These are phyloP conservation scores for Melanotaenia duboulayi DNA, from an alignment of 2,113 vertebrate genomes.

Conservation along the genomic window DNA sequence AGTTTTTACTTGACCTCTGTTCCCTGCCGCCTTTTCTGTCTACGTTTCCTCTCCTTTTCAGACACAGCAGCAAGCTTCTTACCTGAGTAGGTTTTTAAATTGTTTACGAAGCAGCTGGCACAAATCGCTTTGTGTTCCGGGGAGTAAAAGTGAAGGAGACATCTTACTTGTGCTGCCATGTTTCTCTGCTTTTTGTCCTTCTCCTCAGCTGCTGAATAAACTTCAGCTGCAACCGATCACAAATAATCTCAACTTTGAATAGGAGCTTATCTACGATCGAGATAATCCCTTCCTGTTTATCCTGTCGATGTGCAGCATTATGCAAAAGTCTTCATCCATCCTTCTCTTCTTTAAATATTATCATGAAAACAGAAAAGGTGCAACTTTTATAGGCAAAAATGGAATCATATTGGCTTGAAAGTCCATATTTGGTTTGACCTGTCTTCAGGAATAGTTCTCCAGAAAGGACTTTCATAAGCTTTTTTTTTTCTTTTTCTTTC, in stretches of 20 bases:
- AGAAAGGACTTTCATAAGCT: no score
- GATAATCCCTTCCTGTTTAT: no score
- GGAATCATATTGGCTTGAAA: no score
- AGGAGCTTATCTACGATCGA: neutral
- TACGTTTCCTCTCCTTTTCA: conserved; percentile 6
- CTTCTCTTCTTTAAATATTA: neutral
- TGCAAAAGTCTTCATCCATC: neutral
- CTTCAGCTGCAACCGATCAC: neutral
- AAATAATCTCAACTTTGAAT: neutral
- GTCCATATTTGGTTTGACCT: no score
- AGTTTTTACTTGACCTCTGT: conserved; percentile 20
- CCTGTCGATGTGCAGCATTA: no score
- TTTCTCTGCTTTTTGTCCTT: neutral
- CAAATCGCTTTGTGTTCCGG: conserved; percentile 31
- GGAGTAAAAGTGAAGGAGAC: conserved; percentile 34
- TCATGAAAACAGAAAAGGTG: no score
- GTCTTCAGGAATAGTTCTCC: no score
- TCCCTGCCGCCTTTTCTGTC: conserved; percentile 12
- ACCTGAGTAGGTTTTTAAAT: conserved; percentile 32
- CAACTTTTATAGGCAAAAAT: no score
- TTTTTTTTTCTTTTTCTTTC: no score
- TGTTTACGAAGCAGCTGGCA: conserved; percentile 48
- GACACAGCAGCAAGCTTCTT: conserved; percentile 1
- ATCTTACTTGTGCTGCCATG: conserved; percentile 10
- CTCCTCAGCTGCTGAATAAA: neutral